Percentiles rank a stretch among this genome's conserved stretches.
phyloP scores from a whole-genome alignment of 2,113 vertebrate species.

The Cochlearius cochlearius region DNA sequence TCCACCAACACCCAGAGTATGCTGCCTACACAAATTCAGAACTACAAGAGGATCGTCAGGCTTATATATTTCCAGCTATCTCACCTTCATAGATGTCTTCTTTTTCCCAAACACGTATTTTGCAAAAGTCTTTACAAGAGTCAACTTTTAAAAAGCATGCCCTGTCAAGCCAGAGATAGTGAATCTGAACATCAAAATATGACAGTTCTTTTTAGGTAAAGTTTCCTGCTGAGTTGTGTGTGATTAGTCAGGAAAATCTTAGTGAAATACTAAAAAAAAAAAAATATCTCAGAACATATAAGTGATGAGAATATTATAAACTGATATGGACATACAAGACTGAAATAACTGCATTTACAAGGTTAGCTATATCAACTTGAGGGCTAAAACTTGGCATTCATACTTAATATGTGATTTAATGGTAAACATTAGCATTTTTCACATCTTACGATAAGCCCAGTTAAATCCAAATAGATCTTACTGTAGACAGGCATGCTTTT shows the following conservation, averaged over 20 bases:
- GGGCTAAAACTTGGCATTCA: neutral
- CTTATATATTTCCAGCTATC: neutral
- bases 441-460: neutral
- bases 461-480: neutral
- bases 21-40: neutral
- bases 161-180: neutral
- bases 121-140: neutral
- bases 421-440: neutral
- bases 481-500: neutral
- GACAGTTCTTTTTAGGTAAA: neutral
- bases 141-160: neutral
- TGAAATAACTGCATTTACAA: neutral
- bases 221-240: neutral
- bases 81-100: neutral
- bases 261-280: neutral
- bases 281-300: rapidly evolving
- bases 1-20: neutral
- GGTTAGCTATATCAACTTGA: neutral
- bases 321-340: neutral
- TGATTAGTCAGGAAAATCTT: neutral
- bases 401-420: neutral
- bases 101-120: neutral
- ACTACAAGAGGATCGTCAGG: neutral
- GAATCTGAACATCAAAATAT: neutral
- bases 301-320: neutral